A percentile compares a stretch with the other conserved stretches of the same genome.
phyloP scores from a whole-genome alignment of 2,888 invertebrate species.

The Hybos culiciformis region DNA sequence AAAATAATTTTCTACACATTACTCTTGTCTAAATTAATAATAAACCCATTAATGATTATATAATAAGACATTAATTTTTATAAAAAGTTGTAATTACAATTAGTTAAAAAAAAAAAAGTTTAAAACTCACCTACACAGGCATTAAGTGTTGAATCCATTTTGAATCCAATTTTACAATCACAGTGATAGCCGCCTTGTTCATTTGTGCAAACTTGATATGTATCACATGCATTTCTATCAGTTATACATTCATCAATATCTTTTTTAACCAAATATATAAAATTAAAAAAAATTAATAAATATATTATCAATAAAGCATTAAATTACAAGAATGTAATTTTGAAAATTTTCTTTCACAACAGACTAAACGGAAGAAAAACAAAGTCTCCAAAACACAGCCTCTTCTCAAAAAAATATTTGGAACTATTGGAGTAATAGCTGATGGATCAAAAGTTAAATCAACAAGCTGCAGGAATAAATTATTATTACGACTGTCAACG shows the following conservation, averaged over 20 bases:
- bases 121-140: conserved; percentile 45
- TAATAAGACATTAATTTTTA: not conserved
- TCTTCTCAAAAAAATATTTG: not conserved
- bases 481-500: too few species aligned
- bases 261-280: conserved; percentile 15
- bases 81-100: not conserved
- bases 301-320: too few species aligned
- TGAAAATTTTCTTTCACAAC: not conserved
- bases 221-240: conserved; percentile 42
- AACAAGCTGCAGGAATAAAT: too few species aligned
- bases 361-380: not conserved
- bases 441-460: too few species aligned
- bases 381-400: not conserved
- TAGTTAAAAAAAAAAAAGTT: not conserved
- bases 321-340: too few species aligned
- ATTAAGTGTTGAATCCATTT: conserved; percentile 43
- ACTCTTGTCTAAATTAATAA: not conserved
- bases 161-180: conserved; percentile 48
- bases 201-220: conserved; percentile 54
- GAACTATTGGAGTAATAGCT: too few species aligned
- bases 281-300: not conserved
- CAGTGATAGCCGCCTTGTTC: conserved; percentile 54
- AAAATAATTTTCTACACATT: not conserved
- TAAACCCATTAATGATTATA: not conserved
- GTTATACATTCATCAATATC: conserved; percentile 57